Conservation (phyloP, 1,140 invertebrate genomes). For the Phymastichus coffea region DNA sequence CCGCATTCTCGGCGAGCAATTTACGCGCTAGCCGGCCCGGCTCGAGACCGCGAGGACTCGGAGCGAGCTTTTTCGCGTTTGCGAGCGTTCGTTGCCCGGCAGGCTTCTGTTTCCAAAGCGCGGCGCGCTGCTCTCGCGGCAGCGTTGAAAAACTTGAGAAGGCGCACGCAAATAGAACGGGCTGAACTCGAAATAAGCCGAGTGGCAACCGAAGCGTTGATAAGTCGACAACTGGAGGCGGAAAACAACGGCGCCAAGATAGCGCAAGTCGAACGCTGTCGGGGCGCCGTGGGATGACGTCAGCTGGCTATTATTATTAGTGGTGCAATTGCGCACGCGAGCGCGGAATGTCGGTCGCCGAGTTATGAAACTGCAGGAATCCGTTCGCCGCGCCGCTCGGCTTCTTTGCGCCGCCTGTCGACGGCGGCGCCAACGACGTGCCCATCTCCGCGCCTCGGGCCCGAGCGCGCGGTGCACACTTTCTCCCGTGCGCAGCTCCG, state of each 20-base stretch:
- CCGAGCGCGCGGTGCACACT: slow-evolving; percentile 18
- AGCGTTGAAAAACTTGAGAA: too few relatives aligned
- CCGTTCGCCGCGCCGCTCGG: slow-evolving; percentile 32
- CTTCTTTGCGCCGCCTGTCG: background rate
- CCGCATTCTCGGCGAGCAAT: slow-evolving; percentile 18
- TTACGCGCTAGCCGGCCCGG: background rate
- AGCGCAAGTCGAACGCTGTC: too few relatives aligned
- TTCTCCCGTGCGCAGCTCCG: slow-evolving; percentile 20
- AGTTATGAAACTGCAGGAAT: slow-evolving; percentile 50
- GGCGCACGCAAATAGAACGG: background rate
- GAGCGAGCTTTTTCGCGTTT: too few relatives aligned
- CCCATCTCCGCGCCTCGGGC: background rate
- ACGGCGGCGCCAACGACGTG: background rate
- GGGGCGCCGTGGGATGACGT: slow-evolving; percentile 32
- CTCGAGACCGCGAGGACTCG: too few relatives aligned
- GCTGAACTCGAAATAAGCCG: too few relatives aligned
- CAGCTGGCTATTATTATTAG: slow-evolving; percentile 46
- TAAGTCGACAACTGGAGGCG: too few relatives aligned
- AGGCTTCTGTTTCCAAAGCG: too few relatives aligned
- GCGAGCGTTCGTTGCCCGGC: too few relatives aligned
- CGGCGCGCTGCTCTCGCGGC: background rate
- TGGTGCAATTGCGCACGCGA: slow-evolving; percentile 47
- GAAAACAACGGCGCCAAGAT: too few relatives aligned
- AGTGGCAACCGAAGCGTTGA: too few relatives aligned
- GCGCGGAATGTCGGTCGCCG: slow-evolving; percentile 46